phyloP scores from a whole-genome alignment of 2,888 invertebrate species.

The Gastrophysa polygoni region DNA sequence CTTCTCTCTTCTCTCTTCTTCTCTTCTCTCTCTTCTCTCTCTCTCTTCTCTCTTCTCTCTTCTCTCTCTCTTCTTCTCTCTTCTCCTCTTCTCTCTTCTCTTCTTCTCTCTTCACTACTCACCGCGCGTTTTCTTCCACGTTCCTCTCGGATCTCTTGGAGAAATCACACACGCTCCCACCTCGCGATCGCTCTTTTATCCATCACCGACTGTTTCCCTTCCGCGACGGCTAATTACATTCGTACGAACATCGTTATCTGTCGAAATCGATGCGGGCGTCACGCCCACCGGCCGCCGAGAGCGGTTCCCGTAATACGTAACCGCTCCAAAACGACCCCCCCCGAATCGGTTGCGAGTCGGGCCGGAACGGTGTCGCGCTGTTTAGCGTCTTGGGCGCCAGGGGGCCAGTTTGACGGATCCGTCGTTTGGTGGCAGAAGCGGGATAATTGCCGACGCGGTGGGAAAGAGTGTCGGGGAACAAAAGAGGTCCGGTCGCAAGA shows the following conservation, averaged over 20 bases:
- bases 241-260: slow-evolving; percentile 24
- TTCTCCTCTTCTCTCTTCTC: not conserved
- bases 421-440: not conserved
- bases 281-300: slow-evolving; percentile 25
- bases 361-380: slow-evolving; percentile 12
- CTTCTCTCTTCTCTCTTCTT: not conserved
- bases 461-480: not conserved
- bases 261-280: slow-evolving; percentile 26
- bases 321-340: slow-evolving; percentile 23
- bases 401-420: not conserved
- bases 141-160: no score
- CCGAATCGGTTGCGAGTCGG: slow-evolving; percentile 15
- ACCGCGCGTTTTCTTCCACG: not conserved
- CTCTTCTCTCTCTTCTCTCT: not conserved
- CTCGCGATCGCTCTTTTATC: not conserved
- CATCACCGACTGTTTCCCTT: slow-evolving; percentile 12
- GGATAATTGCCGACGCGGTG: not conserved
- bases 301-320: slow-evolving; percentile 29
- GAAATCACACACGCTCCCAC: no score
- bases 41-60: not conserved
- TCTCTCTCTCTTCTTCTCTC: not conserved
- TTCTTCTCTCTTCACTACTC: not conserved
- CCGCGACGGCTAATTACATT: slow-evolving; percentile 21
- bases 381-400: slow-evolving; percentile 9
- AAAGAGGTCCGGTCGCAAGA: not conserved